These are phyloP conservation scores for Gryllus bimaculatus DNA, from an alignment of 1,140 invertebrate genomes.

Conservation along the genomic window DNA sequence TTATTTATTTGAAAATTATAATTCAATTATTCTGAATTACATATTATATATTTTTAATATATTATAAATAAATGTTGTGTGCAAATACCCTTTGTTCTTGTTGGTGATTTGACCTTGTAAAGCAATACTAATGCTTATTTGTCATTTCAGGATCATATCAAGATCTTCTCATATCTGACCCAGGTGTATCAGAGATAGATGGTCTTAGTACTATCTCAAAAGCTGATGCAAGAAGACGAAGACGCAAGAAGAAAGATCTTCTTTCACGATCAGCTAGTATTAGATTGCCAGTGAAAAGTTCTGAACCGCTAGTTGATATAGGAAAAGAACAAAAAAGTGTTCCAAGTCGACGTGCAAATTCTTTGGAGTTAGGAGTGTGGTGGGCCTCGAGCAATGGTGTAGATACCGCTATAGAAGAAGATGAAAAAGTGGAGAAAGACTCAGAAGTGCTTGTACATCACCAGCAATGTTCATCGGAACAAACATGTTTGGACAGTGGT, in stretches of 20 bases:
- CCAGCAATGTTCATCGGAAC: neutral
- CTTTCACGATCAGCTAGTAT: neutral
- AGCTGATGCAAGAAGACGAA: slow-evolving; percentile 20
- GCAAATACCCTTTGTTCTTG: neutral
- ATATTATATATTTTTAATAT: too few relatives aligned
- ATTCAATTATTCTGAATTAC: too few relatives aligned
- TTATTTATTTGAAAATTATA: too few relatives aligned
- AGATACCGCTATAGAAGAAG: neutral
- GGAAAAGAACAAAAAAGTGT: neutral
- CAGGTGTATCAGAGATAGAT: slow-evolving; percentile 24
- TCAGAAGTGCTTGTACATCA: neutral
- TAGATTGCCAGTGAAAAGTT: neutral
- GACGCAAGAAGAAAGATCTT: slow-evolving; percentile 18
- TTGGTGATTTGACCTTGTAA: neutral
- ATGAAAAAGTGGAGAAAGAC: neutral
- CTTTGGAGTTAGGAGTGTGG: slow-evolving; percentile 20
- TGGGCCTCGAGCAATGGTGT: slow-evolving; percentile 8
- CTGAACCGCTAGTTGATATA: neutral
- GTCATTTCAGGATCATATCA: slow-evolving; percentile 24
- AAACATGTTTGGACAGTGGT: neutral
- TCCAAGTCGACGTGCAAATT: slow-evolving; percentile 18
- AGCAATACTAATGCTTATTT: neutral
- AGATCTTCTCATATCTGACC: slow-evolving; percentile 28
- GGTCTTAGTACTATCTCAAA: slow-evolving; percentile 20
- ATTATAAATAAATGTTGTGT: too few relatives aligned